Evolutionary conservation across 2,888 invertebrate species (phyloP), one percentile per base, ranked within the genome.

Genomic region (Stomorhina lunata): DNA sequence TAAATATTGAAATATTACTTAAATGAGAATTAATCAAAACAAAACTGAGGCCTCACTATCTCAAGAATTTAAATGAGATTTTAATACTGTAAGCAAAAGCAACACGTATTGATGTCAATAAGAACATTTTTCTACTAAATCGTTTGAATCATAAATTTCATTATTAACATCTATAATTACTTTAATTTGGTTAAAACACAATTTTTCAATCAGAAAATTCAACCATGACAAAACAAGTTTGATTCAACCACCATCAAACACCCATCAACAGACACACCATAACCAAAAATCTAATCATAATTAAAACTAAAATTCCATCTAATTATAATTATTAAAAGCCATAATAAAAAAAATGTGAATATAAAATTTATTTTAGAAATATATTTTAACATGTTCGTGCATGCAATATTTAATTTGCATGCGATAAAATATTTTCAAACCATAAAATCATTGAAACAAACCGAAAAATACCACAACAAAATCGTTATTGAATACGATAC

Each of bases 381-480:
- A 53, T 32, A 50, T 27, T 43, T 9, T 59, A 75, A 69, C 73
- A 75, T 79, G 77, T 80, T 82, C 84, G 84, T 82, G 82, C 84
- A 80, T 83, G 81, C 81, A 83, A 79, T 81, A 76, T 81, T 77
- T 66, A 84, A 84, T 84, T 84, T 84, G 83, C 83, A 84, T 84
- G 84, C 84, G 66, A 82, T 83, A 80, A 82, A 80, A 71, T 25
- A 75, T 78, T 63, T 75, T 79, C 72, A 72, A 81, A 81, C 78
- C 78, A 78, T 75, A 81, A 81, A 81, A 81, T 81, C 78, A 78
- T 81, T 81, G 77, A 81, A 78, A 78, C 66, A 37, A 57, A 57
- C 20, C 32, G 17, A 48, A 48, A 45, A 22, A 37, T 15, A 61
- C 6, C 65, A 65, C 59, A 22, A 34, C 37, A 55, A 73, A 34